phyloP scores from a whole-genome alignment of 1,140 invertebrate species.

The Drosophila sechellia region DNA sequence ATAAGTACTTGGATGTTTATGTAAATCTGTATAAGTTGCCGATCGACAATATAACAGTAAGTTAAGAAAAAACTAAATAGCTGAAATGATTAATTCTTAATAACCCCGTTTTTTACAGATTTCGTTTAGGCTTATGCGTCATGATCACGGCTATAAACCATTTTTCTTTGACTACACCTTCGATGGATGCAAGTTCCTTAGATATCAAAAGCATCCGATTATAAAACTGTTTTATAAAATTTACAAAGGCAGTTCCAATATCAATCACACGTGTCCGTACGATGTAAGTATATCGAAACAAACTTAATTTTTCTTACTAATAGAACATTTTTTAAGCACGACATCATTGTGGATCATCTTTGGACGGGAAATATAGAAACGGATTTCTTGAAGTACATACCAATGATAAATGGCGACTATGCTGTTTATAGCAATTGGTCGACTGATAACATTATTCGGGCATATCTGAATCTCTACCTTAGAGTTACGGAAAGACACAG shows the following conservation, averaged over 20 bases:
- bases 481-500: slow-evolving; percentile 10
- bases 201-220: slow-evolving; percentile 16
- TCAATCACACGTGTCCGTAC: slow-evolving; percentile 59
- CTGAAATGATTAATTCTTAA: too few species aligned
- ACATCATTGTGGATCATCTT: slow-evolving; percentile 48
- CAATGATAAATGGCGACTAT: slow-evolving; percentile 46
- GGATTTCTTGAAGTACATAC: slow-evolving; percentile 15
- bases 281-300: slow-evolving; percentile 28
- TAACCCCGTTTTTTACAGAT: background rate
- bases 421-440: slow-evolving; percentile 5
- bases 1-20: slow-evolving; percentile 39
- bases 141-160: slow-evolving; percentile 51
- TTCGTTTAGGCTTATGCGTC: slow-evolving; percentile 30
- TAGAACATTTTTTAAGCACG: slow-evolving; percentile 34
- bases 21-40: slow-evolving; percentile 17
- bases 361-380: slow-evolving; percentile 42
- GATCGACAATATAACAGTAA: slow-evolving; percentile 16
- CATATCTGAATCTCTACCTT: slow-evolving; percentile 13
- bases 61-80: background rate
- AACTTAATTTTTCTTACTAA: background rate
- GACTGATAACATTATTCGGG: slow-evolving; percentile 3
- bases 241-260: slow-evolving; percentile 25
- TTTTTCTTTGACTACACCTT: slow-evolving; percentile 34
- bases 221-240: slow-evolving; percentile 11
- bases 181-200: slow-evolving; percentile 45